These are phyloP conservation scores for Dolichopus griseipennis DNA, from an alignment of 2,888 invertebrate genomes.

Conservation along the genomic window DNA sequence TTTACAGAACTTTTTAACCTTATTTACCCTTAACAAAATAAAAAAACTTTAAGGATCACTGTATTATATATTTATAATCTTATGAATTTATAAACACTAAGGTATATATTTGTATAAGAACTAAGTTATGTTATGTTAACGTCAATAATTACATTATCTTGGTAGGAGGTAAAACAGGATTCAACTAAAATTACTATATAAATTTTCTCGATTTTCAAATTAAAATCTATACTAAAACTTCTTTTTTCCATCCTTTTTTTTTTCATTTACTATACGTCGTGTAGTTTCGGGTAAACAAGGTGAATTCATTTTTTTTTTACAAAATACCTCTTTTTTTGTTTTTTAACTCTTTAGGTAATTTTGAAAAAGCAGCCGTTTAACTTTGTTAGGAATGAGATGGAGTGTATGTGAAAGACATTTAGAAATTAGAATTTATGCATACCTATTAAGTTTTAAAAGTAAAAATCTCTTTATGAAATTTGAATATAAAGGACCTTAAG, in stretches of 20 bases:
- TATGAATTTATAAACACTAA: too few species aligned
- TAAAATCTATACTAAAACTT: background rate
- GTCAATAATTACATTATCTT: background rate
- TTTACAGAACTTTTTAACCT: too few species aligned
- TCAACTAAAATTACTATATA: background rate
- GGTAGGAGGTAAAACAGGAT: background rate
- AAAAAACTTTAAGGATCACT: too few species aligned
- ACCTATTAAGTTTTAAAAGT: too few species aligned
- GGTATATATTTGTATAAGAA: too few species aligned
- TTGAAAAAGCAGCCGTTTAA: background rate
- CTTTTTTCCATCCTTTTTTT: background rate
- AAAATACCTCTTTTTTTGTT: background rate
- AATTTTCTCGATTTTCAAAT: background rate
- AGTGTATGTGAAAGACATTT: background rate
- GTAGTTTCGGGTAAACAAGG: background rate
- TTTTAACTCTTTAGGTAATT: background rate
- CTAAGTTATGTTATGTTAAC: slow-evolving; percentile 2
- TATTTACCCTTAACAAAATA: too few species aligned
- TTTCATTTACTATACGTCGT: too few species aligned
- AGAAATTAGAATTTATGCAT: background rate
- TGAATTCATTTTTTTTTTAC: background rate
- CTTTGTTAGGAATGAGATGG: background rate
- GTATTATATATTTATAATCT: too few species aligned
- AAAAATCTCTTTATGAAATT: too few species aligned
- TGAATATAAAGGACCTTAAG: too few species aligned